These are phyloP conservation scores for Conopomorpha cramerella DNA, from an alignment of 1,140 invertebrate species.

Conservation along the genomic window DNA sequence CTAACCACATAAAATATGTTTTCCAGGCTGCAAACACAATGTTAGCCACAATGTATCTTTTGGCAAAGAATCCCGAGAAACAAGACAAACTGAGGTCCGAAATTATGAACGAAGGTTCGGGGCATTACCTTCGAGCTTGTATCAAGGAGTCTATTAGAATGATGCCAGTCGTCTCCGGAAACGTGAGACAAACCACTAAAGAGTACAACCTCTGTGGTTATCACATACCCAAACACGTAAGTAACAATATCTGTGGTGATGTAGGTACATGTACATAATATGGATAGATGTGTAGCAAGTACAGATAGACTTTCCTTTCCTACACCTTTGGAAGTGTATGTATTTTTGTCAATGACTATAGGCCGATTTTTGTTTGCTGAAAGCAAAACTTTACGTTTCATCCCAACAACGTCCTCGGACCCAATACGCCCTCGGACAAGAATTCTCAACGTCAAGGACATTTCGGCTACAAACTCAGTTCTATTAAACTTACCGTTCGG, in stretches of 20 bases:
- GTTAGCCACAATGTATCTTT: conserved; percentile 60
- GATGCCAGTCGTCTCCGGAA: conserved; percentile 59
- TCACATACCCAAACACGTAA: conserved; percentile 65
- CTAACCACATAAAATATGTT: too few species aligned
- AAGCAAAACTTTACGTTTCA: not conserved
- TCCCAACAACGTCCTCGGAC: too few species aligned
- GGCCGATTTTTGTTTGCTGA: not conserved
- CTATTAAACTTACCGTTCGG: not conserved
- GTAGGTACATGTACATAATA: not conserved
- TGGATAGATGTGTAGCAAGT: not conserved
- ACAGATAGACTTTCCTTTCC: not conserved
- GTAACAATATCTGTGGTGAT: conserved; percentile 12
- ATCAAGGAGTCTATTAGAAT: conserved; percentile 68
- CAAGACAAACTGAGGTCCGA: conserved; percentile 73
- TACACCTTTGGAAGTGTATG: too few species aligned
- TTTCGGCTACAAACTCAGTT: not conserved
- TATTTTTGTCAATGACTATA: too few species aligned
- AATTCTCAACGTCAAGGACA: too few species aligned
- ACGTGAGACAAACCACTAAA: conserved; percentile 47
- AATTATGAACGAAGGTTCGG: conserved; percentile 41
- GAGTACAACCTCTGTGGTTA: conserved; percentile 64
- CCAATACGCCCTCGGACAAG: too few species aligned
- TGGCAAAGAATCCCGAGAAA: conserved; percentile 65
- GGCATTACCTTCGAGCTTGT: conserved; percentile 68
- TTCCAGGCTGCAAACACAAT: conserved; percentile 34